phyloP scores from a whole-genome alignment of 1,140 invertebrate species.

The Diabrotica undecimpunctata region DNA sequence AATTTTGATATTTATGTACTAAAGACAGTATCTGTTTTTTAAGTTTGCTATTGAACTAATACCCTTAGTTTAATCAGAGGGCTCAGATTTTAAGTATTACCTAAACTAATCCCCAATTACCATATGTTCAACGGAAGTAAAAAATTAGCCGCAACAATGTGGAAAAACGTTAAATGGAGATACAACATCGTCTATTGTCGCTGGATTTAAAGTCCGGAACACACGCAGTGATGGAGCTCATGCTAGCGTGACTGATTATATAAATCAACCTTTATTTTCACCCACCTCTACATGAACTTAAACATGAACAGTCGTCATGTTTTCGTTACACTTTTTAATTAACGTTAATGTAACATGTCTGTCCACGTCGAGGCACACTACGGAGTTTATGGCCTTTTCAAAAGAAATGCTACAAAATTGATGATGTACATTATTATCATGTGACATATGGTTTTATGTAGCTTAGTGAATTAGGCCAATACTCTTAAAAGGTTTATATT shows the following conservation, averaged over 20 bases:
- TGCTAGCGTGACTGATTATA: slow-evolving; percentile 30
- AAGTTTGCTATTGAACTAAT: no score
- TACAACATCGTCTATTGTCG: slow-evolving; percentile 2
- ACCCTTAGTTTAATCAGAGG: no score
- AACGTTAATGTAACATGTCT: slow-evolving; percentile 17
- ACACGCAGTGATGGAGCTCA: slow-evolving; percentile 24
- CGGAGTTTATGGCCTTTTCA: no score
- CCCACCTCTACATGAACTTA: slow-evolving; percentile 26
- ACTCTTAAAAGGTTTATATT: no score
- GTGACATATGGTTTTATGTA: no score
- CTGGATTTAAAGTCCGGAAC: slow-evolving; percentile 25
- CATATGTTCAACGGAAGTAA: slow-evolving; percentile 21
- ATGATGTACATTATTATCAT: no score
- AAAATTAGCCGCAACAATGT: slow-evolving; percentile 28
- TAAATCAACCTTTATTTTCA: slow-evolving; percentile 31
- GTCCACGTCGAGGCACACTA: slow-evolving; percentile 8
- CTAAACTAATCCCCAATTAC: slow-evolving; percentile 1
- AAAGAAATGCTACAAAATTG: no score
- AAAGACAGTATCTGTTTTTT: no score
- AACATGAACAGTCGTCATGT: slow-evolving; percentile 20
- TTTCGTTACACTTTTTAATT: slow-evolving; percentile 25
- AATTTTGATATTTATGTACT: no score
- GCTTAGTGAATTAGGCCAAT: no score
- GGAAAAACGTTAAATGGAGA: slow-evolving; percentile 25
- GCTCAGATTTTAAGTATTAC: no score